These are phyloP conservation scores for Serilophus lunatus DNA, from an alignment of 2,113 vertebrate genomes.

Conservation along the genomic window DNA sequence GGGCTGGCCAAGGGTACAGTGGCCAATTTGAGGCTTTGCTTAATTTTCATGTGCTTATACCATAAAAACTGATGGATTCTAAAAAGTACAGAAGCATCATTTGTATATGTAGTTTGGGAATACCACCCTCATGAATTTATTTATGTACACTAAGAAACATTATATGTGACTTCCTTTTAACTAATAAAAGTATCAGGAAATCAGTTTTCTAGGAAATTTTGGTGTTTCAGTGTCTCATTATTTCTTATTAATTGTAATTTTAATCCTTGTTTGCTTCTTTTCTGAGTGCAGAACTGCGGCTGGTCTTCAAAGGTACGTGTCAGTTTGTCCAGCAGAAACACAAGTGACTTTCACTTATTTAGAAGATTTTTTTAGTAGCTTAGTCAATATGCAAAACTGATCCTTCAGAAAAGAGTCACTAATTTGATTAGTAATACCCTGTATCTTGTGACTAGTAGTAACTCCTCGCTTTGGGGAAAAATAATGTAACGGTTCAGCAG, in stretches of 20 bases:
- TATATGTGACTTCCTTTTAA: background rate
- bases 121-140: background rate
- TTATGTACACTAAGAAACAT: background rate
- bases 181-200: background rate
- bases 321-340: background rate
- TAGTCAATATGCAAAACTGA: background rate
- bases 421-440: background rate
- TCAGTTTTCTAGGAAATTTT: background rate
- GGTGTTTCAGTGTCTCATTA: background rate
- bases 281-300: background rate
- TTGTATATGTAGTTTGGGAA: background rate
- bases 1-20: no score
- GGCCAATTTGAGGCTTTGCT: background rate
- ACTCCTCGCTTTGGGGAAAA: background rate
- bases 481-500: background rate
- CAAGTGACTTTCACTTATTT: background rate
- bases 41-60: conserved; percentile 6
- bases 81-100: background rate
- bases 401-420: background rate
- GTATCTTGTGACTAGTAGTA: background rate
- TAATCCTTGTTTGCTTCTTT: conserved; percentile 3
- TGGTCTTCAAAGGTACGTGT: background rate
- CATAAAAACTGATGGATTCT: background rate
- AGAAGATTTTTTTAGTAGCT: background rate
- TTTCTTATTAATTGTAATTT: background rate